Conservation (phyloP, 1,140 invertebrate species). For the Papilio aristodemus region DNA sequence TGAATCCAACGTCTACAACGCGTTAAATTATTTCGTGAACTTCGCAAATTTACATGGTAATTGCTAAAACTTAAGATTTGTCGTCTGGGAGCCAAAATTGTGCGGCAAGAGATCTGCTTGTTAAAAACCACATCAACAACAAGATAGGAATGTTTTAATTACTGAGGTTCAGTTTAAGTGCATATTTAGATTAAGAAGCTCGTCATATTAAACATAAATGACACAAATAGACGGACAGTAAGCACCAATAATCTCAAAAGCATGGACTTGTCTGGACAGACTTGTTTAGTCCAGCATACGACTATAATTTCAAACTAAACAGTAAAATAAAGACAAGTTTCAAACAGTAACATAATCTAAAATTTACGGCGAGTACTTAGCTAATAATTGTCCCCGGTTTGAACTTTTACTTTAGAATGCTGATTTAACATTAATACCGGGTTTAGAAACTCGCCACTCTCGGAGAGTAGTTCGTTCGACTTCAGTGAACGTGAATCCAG, state of each 20-base stretch:
- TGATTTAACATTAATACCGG: slow-evolving; percentile 10
- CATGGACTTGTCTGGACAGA: too few relatives aligned
- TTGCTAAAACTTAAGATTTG: slow-evolving; percentile 77
- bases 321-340: background rate
- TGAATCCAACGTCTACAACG: slow-evolving; percentile 72
- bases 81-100: slow-evolving; percentile 64
- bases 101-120: slow-evolving; percentile 48
- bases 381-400: background rate
- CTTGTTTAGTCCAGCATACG: too few relatives aligned
- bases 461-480: background rate
- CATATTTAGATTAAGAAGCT: background rate
- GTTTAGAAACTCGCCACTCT: slow-evolving; percentile 7
- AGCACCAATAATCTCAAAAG: too few relatives aligned
- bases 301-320: background rate
- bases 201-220: too few relatives aligned
- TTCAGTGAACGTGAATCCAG: background rate
- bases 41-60: slow-evolving; percentile 79
- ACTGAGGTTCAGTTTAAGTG: background rate
- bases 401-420: slow-evolving; percentile 3
- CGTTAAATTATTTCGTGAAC: slow-evolving; percentile 78
- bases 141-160: slow-evolving; percentile 2
- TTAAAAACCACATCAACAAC: slow-evolving; percentile 26
- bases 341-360: background rate
- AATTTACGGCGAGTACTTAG: background rate
- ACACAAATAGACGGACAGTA: too few relatives aligned